Evolutionary conservation across 2,888 invertebrate genomes (phyloP), one percentile per base, ranked within the genome.

Genomic region (Callyntrura guangdongensis): DNA sequence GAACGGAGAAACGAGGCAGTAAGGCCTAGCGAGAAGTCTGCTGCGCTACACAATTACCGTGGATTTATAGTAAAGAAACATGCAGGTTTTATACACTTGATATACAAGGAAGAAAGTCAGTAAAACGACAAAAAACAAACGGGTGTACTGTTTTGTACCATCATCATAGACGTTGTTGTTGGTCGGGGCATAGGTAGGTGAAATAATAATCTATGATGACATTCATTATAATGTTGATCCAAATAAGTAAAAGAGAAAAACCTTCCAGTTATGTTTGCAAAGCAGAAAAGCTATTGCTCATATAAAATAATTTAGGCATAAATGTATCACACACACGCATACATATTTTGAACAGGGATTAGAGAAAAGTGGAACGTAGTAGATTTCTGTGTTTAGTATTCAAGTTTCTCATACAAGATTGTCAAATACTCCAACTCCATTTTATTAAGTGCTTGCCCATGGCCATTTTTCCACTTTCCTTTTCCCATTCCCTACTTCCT

Each of bases 381-480:
- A 64, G 11, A 1, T 14, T 3, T 5, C 22, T 27, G 11, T 45
- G 45, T 47, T 22, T 47, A 47, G 64, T 14, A 56, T 17, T 17
- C 20, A 17, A 3, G 17, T 61, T 36, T 36, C n/a, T 59, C 59
- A 85, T 36, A 85, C 59, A 85, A 72, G 27, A 81, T 81, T 87
- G 81, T 87, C 79, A 86, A 86, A 79, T 86, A n/a, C n/a, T n/a
- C n/a, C n/a, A n/a, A n/a, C n/a, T n/a, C n/a, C n/a, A n/a, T n/a
- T n/a, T n/a, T n/a, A n/a, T n/a, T 86, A 86, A 79, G 77, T 79
- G 77, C 53, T 53, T 86, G 87, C 81, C 87, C 69, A 59, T 67
- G 81, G 87, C 86, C 79, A 64, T 87, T 81, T 87, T 81, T n/a
- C 53, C 47, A 61, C 45, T 90, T 77, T 69, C 77, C 9, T 14